Evolutionary conservation across 1,140 invertebrate genomes (phyloP).

Genomic region (Holcopasites calliopsidis): DNA sequence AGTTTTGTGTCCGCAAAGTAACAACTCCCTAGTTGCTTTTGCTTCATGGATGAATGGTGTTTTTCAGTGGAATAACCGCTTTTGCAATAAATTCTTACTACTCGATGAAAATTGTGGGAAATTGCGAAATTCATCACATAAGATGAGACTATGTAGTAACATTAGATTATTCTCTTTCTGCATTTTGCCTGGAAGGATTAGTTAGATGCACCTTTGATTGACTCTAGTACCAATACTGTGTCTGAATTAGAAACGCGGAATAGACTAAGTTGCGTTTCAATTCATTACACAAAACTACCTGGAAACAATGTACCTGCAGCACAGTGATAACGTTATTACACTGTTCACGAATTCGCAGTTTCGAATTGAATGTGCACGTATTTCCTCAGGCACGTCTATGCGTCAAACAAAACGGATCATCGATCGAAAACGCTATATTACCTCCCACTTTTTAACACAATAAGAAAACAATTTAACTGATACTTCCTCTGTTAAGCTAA

Average conservation of each 20-base stretch:
- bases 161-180: too few relatives aligned
- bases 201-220: neutral
- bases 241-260: constrained; percentile 11
- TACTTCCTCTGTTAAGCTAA: too few relatives aligned
- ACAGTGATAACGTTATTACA: constrained; percentile 45
- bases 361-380: neutral
- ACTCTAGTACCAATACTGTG: neutral
- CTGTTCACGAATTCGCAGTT: constrained; percentile 25
- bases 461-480: too few relatives aligned
- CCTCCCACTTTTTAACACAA: too few relatives aligned
- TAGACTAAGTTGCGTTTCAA: neutral
- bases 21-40: neutral
- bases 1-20: neutral
- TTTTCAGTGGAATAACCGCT: neutral
- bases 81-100: neutral
- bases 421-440: neutral
- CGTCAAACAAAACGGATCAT: neutral
- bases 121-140: too few relatives aligned
- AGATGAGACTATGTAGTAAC: too few relatives aligned
- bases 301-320: constrained; percentile 38
- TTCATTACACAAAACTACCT: constrained; percentile 40
- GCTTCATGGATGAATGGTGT: neutral
- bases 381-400: neutral
- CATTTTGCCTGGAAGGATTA: too few relatives aligned
- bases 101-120: neutral